Conservation (phyloP, 2,888 invertebrate species). For the Galeruca laticollis region DNA sequence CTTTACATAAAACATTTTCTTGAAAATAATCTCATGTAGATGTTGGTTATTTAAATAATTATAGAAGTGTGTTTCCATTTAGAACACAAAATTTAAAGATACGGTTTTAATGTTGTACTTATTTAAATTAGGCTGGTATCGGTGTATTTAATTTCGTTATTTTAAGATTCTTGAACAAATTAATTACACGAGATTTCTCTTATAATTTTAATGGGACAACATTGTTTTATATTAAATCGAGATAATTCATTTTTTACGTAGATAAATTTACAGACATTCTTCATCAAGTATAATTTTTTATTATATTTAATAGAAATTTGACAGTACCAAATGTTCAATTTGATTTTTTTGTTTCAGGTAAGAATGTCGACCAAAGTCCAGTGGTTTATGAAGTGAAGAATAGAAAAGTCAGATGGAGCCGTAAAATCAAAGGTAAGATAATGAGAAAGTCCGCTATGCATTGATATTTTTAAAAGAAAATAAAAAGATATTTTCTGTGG, state of each 20-base stretch:
- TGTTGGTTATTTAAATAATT: not conserved
- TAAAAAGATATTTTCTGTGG: too few species aligned
- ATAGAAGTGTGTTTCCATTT: not conserved
- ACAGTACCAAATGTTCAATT: too few species aligned
- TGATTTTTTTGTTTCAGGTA: constrained; percentile 36
- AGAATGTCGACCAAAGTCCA: constrained; percentile 40
- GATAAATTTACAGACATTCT: too few species aligned
- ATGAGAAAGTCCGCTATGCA: not conserved
- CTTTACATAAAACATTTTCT: not conserved
- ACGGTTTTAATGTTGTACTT: not conserved
- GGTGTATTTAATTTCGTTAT: not conserved
- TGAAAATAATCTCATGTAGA: not conserved
- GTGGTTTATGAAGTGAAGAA: constrained; percentile 41
- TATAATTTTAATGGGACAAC: too few species aligned
- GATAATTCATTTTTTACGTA: too few species aligned
- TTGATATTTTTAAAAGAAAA: not conserved
- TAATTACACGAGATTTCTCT: not conserved
- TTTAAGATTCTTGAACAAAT: not conserved
- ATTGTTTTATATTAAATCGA: too few species aligned
- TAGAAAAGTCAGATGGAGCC: constrained; percentile 41
- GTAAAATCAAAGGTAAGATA: constrained; percentile 32
- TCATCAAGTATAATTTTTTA: too few species aligned
- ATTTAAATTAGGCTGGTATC: not conserved
- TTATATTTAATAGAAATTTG: too few species aligned
- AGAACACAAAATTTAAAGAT: not conserved